Evolutionary conservation across 2,113 vertebrate genomes (phyloP).

Genomic region (Paramisgurnus dabryanus): DNA sequence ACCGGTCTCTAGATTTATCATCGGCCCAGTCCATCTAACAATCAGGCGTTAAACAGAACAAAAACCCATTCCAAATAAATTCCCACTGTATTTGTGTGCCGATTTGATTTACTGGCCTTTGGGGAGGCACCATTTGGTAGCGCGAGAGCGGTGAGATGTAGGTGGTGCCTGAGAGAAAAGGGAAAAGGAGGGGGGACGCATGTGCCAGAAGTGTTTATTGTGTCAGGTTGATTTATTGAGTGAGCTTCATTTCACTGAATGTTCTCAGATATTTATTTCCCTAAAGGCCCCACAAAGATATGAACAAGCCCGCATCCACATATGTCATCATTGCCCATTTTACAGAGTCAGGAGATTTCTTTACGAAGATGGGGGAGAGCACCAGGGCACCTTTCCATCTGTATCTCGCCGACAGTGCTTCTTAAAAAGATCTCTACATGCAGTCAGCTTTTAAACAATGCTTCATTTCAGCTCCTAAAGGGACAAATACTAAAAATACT

Average conservation of each 20-base stretch:
- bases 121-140: slow-evolving; percentile 99
- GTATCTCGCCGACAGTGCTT: slow-evolving; percentile 51
- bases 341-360: slow-evolving; percentile 99
- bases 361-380: slow-evolving; percentile 50
- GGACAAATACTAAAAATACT: slow-evolving; percentile 17
- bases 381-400: slow-evolving; percentile 87
- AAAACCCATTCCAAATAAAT: slow-evolving; percentile 99
- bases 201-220: slow-evolving; percentile 99
- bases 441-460: slow-evolving; percentile 67
- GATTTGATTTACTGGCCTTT: slow-evolving; percentile 99
- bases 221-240: slow-evolving; percentile 99
- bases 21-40: slow-evolving; percentile 91
- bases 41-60: slow-evolving; percentile 97
- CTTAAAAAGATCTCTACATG: slow-evolving; percentile 55
- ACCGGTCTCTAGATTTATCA: slow-evolving; percentile 90
- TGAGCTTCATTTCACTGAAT: slow-evolving; percentile 99
- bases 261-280: slow-evolving; percentile 99
- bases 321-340: slow-evolving; percentile 99
- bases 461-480: neutral
- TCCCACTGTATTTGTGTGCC: slow-evolving; percentile 97
- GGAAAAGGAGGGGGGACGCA: slow-evolving; percentile 77
- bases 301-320: slow-evolving; percentile 99
- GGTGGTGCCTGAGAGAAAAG: slow-evolving; percentile 87
- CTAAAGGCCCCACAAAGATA: slow-evolving; percentile 99
- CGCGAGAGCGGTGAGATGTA: slow-evolving; percentile 91